A percentile compares a stretch with the other conserved stretches of the same genome.
These are phyloP conservation scores for Sciurus vulgaris DNA, from an alignment of 2,797 vertebrate species.

Conservation along the genomic window DNA sequence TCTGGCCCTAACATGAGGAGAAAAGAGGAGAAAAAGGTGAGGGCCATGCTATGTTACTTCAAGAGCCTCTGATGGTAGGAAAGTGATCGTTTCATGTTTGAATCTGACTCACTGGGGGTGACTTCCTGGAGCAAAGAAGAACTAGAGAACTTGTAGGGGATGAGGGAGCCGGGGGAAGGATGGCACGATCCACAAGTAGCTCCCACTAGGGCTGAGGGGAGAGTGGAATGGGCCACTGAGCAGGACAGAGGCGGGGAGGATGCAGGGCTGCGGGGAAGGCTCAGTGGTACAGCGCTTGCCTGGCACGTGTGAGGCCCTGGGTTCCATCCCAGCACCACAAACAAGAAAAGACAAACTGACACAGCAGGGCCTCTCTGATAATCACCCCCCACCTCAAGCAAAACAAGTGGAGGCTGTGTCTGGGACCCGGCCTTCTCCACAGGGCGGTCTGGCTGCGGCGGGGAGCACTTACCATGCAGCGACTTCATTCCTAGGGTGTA, in stretches of 20 bases:
- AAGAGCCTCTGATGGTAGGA: background rate
- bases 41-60: background rate
- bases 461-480: conserved; percentile 90
- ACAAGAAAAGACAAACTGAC: too few relatives aligned
- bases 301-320: too few relatives aligned
- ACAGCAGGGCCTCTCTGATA: background rate
- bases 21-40: background rate
- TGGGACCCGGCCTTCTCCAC: background rate
- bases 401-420: background rate
- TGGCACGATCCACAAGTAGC: too few relatives aligned
- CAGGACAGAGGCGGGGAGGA: background rate
- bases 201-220: background rate
- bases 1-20: background rate
- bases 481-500: conserved; percentile 97
- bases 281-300: too few relatives aligned
- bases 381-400: background rate
- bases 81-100: background rate
- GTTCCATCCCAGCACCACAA: too few relatives aligned
- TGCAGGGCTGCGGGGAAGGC: background rate
- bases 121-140: background rate
- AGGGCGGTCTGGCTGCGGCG: background rate
- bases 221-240: background rate
- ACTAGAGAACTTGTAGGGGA: background rate
- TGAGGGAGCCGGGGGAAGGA: background rate
- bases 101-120: background rate